Conservation (phyloP, 2,797 vertebrate species). For the Rhynchonycteris naso region DNA sequence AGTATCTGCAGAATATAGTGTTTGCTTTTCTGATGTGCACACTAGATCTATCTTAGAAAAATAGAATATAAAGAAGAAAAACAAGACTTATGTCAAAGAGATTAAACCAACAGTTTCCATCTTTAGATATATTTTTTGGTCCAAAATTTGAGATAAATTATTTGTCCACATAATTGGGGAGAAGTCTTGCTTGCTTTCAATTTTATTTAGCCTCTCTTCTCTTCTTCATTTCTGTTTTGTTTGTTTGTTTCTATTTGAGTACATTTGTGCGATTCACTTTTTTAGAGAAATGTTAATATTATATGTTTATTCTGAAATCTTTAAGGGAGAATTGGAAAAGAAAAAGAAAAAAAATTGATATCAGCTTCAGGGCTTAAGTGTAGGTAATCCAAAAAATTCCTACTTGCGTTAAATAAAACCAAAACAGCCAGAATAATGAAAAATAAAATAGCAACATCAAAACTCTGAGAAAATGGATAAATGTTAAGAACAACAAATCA, state of each 20-base stretch:
- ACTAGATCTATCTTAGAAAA: constrained; percentile 47
- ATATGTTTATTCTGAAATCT: neutral
- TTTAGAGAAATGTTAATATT: neutral
- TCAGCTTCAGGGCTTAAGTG: neutral
- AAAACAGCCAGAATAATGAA: neutral
- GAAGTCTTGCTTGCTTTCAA: neutral
- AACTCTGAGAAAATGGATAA: neutral
- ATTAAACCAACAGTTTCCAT: constrained; percentile 12
- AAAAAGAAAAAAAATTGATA: neutral
- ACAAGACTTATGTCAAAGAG: constrained; percentile 12
- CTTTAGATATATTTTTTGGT: neutral
- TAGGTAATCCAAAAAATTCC: neutral
- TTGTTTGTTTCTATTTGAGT: neutral
- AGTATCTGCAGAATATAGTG: constrained; percentile 11
- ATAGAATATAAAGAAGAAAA: constrained; percentile 55
- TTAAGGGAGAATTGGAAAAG: neutral
- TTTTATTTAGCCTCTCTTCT: neutral
- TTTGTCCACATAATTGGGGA: neutral
- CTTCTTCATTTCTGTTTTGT: neutral
- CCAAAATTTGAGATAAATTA: constrained; percentile 2
- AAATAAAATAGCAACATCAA: neutral
- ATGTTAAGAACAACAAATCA: neutral
- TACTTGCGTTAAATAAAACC: neutral
- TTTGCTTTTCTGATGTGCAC: constrained; percentile 58
- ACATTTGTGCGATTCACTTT: neutral